phyloP scores from a whole-genome alignment of 1,140 invertebrate species.

The Zophobas atratus region DNA sequence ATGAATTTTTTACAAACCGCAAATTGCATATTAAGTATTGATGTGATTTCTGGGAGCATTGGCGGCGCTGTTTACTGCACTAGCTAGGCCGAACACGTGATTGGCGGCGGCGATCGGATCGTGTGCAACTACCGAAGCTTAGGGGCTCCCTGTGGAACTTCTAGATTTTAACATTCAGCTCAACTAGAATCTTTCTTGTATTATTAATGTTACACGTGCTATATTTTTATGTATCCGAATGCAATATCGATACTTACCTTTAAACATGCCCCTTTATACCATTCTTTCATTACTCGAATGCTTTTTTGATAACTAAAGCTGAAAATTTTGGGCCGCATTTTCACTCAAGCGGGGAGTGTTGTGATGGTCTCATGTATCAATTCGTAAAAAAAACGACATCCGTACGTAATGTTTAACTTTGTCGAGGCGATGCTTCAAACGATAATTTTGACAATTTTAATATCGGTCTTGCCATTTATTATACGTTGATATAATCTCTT shows the following conservation, averaged over 20 bases:
- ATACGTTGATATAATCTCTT: not conserved
- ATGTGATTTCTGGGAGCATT: conserved; percentile 52
- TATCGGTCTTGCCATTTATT: not conserved
- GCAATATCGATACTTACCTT: conserved; percentile 42
- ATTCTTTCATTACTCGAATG: not conserved
- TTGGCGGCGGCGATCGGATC: conserved; percentile 49
- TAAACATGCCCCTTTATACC: conserved; percentile 3
- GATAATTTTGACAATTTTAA: not conserved
- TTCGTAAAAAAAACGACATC: too few species aligned
- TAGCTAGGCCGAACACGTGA: conserved; percentile 36
- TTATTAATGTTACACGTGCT: conserved; percentile 58
- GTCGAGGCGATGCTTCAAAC: too few species aligned
- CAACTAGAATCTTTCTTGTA: conserved; percentile 54
- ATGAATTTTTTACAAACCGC: conserved; percentile 50
- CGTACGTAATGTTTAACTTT: too few species aligned
- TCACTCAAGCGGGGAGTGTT: too few species aligned
- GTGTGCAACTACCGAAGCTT: conserved; percentile 46
- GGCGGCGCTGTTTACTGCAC: conserved; percentile 47
- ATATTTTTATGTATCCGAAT: conserved; percentile 58
- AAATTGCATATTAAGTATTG: conserved; percentile 53
- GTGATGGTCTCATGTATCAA: too few species aligned
- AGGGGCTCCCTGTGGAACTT: conserved; percentile 46
- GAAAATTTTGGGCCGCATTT: too few species aligned
- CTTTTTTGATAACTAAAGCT: too few species aligned
- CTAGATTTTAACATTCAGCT: conserved; percentile 57